Conservation (phyloP, 2,797 vertebrate genomes). For the Xenentodon cancila region DNA sequence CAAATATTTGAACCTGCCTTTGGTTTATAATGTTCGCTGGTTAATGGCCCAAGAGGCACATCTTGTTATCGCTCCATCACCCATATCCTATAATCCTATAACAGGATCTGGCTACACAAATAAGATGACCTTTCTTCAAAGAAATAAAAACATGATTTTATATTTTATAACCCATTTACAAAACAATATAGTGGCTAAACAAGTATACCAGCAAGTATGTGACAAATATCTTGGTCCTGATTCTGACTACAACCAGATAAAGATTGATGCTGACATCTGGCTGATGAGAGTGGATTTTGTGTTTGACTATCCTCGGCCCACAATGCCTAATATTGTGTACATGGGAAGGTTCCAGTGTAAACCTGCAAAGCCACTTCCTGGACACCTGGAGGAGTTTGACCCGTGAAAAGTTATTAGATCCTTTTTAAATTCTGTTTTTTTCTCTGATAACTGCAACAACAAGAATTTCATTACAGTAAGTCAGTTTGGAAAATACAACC, state of each 20-base stretch:
- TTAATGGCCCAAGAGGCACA: constrained; percentile 44
- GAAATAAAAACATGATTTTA: constrained; percentile 3
- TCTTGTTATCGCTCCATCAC: constrained; percentile 57
- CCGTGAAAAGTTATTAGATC: too few species aligned
- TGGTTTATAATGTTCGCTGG: constrained; percentile 67
- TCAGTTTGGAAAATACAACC: too few species aligned
- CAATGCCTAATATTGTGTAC: background rate
- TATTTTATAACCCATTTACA: background rate
- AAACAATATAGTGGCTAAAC: background rate
- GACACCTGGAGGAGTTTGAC: background rate
- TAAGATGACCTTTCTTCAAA: constrained; percentile 52
- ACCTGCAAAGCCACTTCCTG: background rate
- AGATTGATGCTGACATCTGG: background rate
- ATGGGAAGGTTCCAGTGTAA: constrained; percentile 5
- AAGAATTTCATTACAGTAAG: too few species aligned
- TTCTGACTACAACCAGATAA: constrained; percentile 1
- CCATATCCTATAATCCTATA: constrained; percentile 54
- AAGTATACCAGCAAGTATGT: constrained; percentile 10
- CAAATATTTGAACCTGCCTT: constrained; percentile 59
- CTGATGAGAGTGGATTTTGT: background rate
- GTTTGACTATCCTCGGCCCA: constrained; percentile 1
- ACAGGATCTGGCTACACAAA: constrained; percentile 38
- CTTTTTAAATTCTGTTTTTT: too few species aligned
- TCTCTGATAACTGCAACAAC: too few species aligned
- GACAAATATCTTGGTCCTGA: constrained; percentile 12